Evolutionary conservation across 2,797 vertebrate genomes (phyloP).

Genomic region (Carapus acus): DNA sequence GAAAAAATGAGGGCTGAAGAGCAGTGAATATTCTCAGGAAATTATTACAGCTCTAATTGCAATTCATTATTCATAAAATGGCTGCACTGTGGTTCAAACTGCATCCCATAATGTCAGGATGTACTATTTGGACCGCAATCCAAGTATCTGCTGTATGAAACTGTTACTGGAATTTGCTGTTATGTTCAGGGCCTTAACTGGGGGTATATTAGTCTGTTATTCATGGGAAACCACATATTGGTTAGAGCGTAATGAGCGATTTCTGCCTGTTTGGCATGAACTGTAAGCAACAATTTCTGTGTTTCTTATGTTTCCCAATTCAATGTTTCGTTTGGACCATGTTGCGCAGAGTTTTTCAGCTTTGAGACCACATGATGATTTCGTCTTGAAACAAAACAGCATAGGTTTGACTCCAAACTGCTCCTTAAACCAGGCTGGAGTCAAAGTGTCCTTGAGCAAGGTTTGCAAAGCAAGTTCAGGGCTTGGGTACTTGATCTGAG

Average conservation of each 20-base stretch:
- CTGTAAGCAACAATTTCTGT: too few relatives aligned
- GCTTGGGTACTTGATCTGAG: too few relatives aligned
- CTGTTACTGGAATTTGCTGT: slow-evolving; percentile 33
- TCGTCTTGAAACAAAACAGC: too few relatives aligned
- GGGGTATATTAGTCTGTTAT: slow-evolving; percentile 28
- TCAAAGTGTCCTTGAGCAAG: too few relatives aligned
- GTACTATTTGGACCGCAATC: slow-evolving; percentile 40
- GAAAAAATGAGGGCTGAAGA: too few relatives aligned
- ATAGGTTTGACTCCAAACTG: too few relatives aligned
- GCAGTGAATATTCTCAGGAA: slow-evolving; percentile 59
- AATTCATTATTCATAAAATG: slow-evolving; percentile 66
- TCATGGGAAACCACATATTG: slow-evolving; percentile 30
- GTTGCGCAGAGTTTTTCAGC: too few relatives aligned
- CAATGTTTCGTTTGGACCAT: too few relatives aligned
- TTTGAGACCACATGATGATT: too few relatives aligned
- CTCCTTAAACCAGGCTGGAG: too few relatives aligned
- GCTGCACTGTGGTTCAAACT: slow-evolving; percentile 34
- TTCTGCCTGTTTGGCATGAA: neutral
- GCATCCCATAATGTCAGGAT: slow-evolving; percentile 36
- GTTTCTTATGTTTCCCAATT: too few relatives aligned
- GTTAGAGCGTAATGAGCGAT: slow-evolving; percentile 19
- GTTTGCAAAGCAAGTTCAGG: too few relatives aligned
- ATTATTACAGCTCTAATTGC: slow-evolving; percentile 64
- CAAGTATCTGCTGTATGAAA: slow-evolving; percentile 23
- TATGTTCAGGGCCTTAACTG: slow-evolving; percentile 15